phyloP scores from a whole-genome alignment of 2,797 vertebrate genomes.

The Coregonus suidteri region DNA sequence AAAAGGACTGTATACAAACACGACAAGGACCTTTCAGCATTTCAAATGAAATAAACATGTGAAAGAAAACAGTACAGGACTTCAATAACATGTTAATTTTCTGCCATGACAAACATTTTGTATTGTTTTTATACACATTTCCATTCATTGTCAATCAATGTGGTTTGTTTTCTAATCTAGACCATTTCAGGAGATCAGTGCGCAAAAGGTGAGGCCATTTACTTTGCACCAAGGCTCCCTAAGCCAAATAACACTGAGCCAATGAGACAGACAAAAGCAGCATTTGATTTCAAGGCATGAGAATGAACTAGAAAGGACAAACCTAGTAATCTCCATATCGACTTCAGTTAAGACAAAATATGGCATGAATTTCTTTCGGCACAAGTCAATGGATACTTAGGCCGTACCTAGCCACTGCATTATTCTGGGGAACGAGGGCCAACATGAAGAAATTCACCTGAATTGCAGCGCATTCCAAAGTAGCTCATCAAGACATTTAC shows the following conservation, averaged over 20 bases:
- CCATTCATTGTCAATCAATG: neutral
- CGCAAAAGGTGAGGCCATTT: neutral
- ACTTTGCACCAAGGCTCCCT: neutral
- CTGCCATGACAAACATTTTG: neutral
- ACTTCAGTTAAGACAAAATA: conserved; percentile 1
- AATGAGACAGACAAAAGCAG: conserved; percentile 9
- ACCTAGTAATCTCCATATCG: too few relatives aligned
- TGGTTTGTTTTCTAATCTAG: conserved; percentile 5
- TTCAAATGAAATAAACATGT: neutral
- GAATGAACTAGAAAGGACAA: neutral
- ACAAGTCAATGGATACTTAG: neutral
- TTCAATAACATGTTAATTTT: neutral
- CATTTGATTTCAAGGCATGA: conserved; percentile 27
- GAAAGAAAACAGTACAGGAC: neutral
- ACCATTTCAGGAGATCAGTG: conserved; percentile 10
- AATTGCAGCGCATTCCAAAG: too few relatives aligned
- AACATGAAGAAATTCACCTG: conserved; percentile 30
- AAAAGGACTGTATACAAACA: too few relatives aligned
- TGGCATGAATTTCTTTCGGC: neutral
- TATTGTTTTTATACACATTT: neutral
- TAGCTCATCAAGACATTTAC: conserved; percentile 25
- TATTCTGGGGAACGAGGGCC: conserved; percentile 12
- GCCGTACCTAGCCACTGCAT: neutral
- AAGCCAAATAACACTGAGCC: conserved; percentile 9
- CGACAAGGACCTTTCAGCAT: too few relatives aligned